Base-by-base conservation (phyloP, 2,888 invertebrate species). In the Ichneumoninae sp. region DNA sequence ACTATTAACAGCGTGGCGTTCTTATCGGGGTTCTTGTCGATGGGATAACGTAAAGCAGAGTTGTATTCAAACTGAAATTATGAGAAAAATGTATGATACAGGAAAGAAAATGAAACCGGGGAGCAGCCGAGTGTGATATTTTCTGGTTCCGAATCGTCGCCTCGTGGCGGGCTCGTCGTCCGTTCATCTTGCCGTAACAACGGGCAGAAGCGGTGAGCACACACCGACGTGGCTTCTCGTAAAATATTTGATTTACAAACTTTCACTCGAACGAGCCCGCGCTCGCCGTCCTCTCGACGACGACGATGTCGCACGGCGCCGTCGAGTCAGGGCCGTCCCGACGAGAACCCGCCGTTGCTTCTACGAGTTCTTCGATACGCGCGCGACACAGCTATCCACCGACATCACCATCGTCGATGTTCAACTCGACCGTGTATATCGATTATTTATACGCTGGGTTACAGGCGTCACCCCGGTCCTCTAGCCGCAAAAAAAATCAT, bases 241-340 rank as follows among this genome's bases (percentile, higher is more conserved):
- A 82, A 85, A 86, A 85, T 84, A 86, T 87, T 87, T 86, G 87
- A 87, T 87, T 86, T 86, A 86, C 87, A 86, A 87, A 87, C 87
- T 87, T 87, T 87, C 87, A 87, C 87, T 87, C 79, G 84, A 83
- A 80, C 75, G 70, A 71, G 68, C 76, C 62, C 22, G 54, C 72
- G 74, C 66, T 50, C 3, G 72, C 81, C 68, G 80, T 62, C 44
- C 33, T 62, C 62, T 54, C 81, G 78, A 33, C 66, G 40, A 72
- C 66, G 84, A 69, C 60, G 19, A 19, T 19, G 80, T 80, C 84
- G 80, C 72, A 62, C 72, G 84, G 84, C 83, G 84, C 83, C 85
- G 74, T 74, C 80, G 84, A 86, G 87, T 87, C 87, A 86, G 87
- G 87, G 87, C 84, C 87, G 78, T 82, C 81, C 80, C 60, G 68